These are phyloP conservation scores for Sciaenops ocellatus DNA, from an alignment of 2,797 vertebrate species.

Conservation along the genomic window DNA sequence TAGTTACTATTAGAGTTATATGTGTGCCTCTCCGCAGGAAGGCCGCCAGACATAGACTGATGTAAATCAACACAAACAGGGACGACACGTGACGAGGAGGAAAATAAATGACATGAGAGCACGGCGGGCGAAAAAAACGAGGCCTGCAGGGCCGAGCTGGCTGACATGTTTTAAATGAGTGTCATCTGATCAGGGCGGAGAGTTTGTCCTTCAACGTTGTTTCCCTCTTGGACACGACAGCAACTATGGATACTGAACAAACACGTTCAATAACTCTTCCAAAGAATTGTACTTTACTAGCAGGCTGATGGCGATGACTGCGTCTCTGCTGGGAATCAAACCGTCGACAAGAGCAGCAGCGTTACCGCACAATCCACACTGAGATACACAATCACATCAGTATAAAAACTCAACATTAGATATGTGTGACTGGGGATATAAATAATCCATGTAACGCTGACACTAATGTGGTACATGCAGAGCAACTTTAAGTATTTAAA, in stretches of 20 bases:
- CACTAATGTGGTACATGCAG: neutral
- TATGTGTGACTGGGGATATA: neutral
- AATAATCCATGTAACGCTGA: neutral
- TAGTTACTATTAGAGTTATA: slow-evolving; percentile 50
- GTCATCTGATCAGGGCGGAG: slow-evolving; percentile 57
- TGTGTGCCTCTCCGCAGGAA: slow-evolving; percentile 22
- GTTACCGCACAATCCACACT: neutral
- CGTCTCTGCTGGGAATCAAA: neutral
- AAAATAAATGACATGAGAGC: slow-evolving; percentile 32
- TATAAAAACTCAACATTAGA: neutral
- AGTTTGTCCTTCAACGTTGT: slow-evolving; percentile 59
- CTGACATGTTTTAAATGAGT: slow-evolving; percentile 62
- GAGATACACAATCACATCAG: slow-evolving; percentile 1
- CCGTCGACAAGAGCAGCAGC: slow-evolving; percentile 9
- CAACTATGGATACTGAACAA: slow-evolving; percentile 13
- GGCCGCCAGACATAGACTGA: slow-evolving; percentile 53
- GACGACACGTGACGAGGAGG: slow-evolving; percentile 47
- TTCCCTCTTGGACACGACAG: slow-evolving; percentile 24
- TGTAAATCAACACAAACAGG: slow-evolving; percentile 63
- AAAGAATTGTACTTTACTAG: neutral
- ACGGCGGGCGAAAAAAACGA: slow-evolving; percentile 28
- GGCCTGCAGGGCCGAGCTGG: slow-evolving; percentile 36
- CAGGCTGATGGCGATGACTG: no score
- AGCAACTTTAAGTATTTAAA: neutral
- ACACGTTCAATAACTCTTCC: slow-evolving; percentile 13